Evolutionary conservation across 2,888 invertebrate genomes (phyloP), one percentile per base, ranked within the genome.

Genomic region (Drosophila tripunctata): DNA sequence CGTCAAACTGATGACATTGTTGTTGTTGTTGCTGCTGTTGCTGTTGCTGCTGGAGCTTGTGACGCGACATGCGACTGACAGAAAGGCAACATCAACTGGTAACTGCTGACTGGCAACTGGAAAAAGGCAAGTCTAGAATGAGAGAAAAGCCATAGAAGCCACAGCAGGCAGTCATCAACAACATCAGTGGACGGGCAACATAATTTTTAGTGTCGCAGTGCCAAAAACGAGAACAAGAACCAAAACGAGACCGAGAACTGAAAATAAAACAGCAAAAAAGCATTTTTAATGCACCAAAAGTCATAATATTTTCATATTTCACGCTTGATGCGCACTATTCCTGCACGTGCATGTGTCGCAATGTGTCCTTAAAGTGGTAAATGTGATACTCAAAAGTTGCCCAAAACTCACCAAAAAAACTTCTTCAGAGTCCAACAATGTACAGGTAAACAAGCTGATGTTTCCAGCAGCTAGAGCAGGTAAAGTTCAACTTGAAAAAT

Each of bases 231-330:
- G 30, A 15, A 35, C 35, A 7, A 55, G 17, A 31, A 35, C 40
- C 38, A 44, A 40, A 31, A 52, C 7, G 27, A 24, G 47, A 45
- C 24, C n/a, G n/a, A n/a, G n/a, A 54, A 10, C 44, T 14, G 40
- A 56, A 43, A 66, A 56, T 38, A 62, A 41, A 50, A 51, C 48
- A 52, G 56, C n/a, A 55, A 73, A 64, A 73, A 64, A 77, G 57
- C 70, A 62, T 74, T 73, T 78, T 84, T 64, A 64, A 73, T 80
- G 84, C 81, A 84, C 66, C 84, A 80, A 63, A 80, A 84, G 78
- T 78, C 84, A 84, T 81, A 78, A 80, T 77, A 74, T 77, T 84
- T 84, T 67, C 78, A 78, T 77, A 73, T 80, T 77, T 78, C 65
- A 84, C 55, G 78, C 62, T 63, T 54, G 60, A 22, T 55, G 45